Evolutionary conservation across 1,140 invertebrate species (phyloP), one percentile per base, ranked within the genome.

Genomic region (Halyomorpha halys): DNA sequence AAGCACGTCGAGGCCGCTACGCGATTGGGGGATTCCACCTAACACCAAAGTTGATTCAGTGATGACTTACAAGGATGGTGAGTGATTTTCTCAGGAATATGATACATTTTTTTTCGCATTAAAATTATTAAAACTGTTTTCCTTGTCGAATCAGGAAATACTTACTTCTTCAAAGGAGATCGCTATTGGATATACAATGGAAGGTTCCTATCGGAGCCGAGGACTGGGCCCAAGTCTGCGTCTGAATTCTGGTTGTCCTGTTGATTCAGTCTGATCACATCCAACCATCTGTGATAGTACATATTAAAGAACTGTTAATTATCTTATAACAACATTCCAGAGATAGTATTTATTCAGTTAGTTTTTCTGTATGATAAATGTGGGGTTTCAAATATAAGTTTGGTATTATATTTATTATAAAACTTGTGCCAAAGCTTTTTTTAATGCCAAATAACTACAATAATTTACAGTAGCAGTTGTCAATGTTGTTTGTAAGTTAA

Each of bases 111-210:
- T 63, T 27, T 49, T 53, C 23, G 16, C 11, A 53, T 53, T 5
- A 25, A 21, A 6, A 13, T 13, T 25, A 34, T 27, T 27, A n/a
- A 56, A 59, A 59, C 5, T 13, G 27, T 21, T 27, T 8, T 25
- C 54, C 16, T 25, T 27, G 27, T 21, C 25, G 2, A 56, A 65
- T 59, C 64, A 91, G 89, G 85, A 27, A 90, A 86, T 73, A 95
- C 92, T 1, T 96, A 96, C 72, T 97, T 97, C 78, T 95, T 97
- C 77, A 94, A 94, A 79, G 91, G 85, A 1, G 86, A 87, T 73
- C 80, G 84, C 15, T 96, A 86, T 74, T 96, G 91, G 90, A 85
- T 91, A 72, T 96, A 96, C 75, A 86, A 96, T 72, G 91, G 96
- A 72, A 74, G 81, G 62, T 94, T 94, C 91, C 78, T 78, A 66